Evolutionary conservation across 2,888 invertebrate species (phyloP), one percentile per base, ranked within the genome.

Genomic region (Thymelicus lineola): DNA sequence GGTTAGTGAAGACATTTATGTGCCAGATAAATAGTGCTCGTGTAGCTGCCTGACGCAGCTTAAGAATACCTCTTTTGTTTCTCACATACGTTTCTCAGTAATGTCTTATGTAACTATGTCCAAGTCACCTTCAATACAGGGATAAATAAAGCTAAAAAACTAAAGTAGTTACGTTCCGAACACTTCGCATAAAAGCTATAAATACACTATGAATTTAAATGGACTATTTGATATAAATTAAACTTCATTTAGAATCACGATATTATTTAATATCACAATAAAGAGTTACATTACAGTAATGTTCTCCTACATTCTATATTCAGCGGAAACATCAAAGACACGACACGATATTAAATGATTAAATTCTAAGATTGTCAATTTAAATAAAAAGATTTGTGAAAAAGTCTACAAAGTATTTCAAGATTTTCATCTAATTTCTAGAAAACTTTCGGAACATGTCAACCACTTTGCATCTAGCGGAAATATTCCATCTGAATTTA

Each of bases 231-330:
- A 20, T n/a, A 53, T 0, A 68, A 71, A 72, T 63, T n/a, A 74
- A 71, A 68, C 35, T 28, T 59, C 6, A 65, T 69, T 63, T 75
- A 74, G 71, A 76, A 76, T 76, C 77, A 78, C 80, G 84, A 86
- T 84, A 87, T 86, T 83, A 80, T 88, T 87, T 87, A 87, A 87
- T 88, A 88, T 88, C 88, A 87, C 88, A 87, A 84, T 82, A 82
- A 80, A 82, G 75, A 79, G 74, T 81, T 83, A 84, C 79, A 82
- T 80, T 82, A 80, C 76, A 80, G 79, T 84, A 81, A 72, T 67
- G 14, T 72, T 72, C 72, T 67, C 70, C 72, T 72, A 74, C 59
- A 68, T 57, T 36, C 61, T 36, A 63, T 10, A 53, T 48, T 36
- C 36, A 9, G 46, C 0, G 48, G 12, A 17, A 63, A 58, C 36